Conservation (phyloP, 2,888 invertebrate genomes). For the Lepas anatifera region DNA sequence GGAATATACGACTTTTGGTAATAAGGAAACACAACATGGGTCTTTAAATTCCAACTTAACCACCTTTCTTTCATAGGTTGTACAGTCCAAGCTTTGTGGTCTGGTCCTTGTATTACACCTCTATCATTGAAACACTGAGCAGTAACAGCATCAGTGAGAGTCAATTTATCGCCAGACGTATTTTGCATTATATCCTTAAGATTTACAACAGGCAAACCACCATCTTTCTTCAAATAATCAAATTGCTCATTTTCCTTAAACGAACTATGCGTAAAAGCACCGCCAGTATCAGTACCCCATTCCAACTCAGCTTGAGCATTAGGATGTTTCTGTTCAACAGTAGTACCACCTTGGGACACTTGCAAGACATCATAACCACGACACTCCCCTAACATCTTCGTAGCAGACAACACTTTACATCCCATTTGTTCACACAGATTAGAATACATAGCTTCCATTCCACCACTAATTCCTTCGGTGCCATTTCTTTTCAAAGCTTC, state of each 20-base stretch:
- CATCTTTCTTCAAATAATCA: neutral
- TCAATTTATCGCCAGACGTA: neutral
- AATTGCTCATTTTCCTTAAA: neutral
- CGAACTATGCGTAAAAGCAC: neutral
- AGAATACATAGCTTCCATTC: neutral
- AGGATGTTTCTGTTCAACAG: neutral
- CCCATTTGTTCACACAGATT: neutral
- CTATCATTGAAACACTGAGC: neutral
- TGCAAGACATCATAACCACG: neutral
- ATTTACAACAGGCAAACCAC: neutral
- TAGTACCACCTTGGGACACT: neutral
- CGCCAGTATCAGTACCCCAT: neutral
- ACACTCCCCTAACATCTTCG: neutral
- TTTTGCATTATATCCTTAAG: neutral
- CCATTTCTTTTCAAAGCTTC: neutral
- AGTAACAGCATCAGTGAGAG: neutral
- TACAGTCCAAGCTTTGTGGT: no score
- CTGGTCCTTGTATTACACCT: no score
- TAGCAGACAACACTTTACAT: neutral
- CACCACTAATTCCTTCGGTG: neutral
- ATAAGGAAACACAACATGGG: no score
- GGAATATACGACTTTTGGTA: no score
- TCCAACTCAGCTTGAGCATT: neutral
- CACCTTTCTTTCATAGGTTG: no score
- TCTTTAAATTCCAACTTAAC: no score